Conservation (phyloP, 2,888 invertebrate genomes). For the Cephus nigrinus region DNA sequence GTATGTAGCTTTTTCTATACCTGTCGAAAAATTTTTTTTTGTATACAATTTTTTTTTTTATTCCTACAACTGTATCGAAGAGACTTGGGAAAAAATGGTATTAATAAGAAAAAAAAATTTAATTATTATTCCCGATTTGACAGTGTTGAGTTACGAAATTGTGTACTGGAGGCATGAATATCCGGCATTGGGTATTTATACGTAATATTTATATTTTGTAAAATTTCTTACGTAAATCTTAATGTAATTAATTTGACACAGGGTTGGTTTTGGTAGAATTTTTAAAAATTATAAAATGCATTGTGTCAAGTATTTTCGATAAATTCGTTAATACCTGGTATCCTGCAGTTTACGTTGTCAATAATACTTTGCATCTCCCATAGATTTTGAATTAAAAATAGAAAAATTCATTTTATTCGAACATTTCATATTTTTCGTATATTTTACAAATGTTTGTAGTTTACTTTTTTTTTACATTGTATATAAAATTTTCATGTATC, state of each 20-base stretch:
- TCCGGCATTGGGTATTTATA: background rate
- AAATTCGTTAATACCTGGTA: background rate
- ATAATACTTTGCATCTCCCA: background rate
- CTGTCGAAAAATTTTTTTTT: background rate
- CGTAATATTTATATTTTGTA: background rate
- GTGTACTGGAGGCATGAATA: background rate
- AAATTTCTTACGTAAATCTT: background rate
- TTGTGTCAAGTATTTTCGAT: background rate
- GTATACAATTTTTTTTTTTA: background rate
- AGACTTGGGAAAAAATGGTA: background rate
- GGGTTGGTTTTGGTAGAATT: background rate
- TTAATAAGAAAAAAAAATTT: no score
- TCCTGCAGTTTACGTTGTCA: background rate
- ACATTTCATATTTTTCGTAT: no score
- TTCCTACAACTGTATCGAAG: background rate
- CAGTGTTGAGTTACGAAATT: background rate
- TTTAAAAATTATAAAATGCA: background rate
- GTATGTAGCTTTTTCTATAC: constrained; percentile 18
- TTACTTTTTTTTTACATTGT: background rate
- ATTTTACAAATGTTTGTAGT: no score
- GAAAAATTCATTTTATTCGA: no score
- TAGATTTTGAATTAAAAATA: no score
- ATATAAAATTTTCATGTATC: background rate
- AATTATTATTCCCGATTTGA: background rate
- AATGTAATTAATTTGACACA: background rate